phyloP scores from a whole-genome alignment of 2,888 invertebrate genomes.

The Cephus nigrinus region DNA sequence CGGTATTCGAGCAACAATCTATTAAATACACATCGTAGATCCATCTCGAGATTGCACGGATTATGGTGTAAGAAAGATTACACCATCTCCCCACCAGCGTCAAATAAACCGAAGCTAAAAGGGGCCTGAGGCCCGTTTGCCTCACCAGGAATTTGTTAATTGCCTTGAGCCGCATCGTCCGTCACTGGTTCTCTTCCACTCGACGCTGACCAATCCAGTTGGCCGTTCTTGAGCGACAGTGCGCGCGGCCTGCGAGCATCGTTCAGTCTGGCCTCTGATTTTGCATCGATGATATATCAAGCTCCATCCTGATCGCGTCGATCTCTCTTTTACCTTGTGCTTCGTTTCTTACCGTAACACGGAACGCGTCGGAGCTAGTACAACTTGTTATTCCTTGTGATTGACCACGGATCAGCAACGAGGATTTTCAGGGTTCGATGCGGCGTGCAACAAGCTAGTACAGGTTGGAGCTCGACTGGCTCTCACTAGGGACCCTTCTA shows the following conservation, averaged over 20 bases:
- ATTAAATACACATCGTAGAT: not conserved
- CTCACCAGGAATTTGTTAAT: not conserved
- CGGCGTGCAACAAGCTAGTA: not conserved
- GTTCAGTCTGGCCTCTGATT: not conserved
- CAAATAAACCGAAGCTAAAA: not conserved
- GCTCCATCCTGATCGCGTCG: not conserved
- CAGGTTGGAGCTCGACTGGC: not conserved
- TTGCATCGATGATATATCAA: not conserved
- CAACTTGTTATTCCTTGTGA: not conserved
- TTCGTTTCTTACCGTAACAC: not conserved
- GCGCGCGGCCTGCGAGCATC: not conserved
- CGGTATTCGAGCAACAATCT: not conserved
- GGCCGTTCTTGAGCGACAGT: not conserved
- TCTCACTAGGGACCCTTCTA: not conserved
- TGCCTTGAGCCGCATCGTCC: not conserved
- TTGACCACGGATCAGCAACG: not conserved
- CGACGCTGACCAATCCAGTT: constrained; percentile 1
- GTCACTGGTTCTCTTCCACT: not conserved
- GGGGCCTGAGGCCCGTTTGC: not conserved
- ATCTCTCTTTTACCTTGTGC: not conserved
- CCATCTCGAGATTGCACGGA: not conserved
- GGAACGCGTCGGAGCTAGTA: not conserved
- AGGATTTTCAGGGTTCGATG: not conserved
- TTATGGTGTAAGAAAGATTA: not conserved
- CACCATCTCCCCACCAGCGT: not conserved